These are phyloP conservation scores for Rhyacichthys aspro DNA, from an alignment of 2,797 vertebrate genomes.

Conservation along the genomic window DNA sequence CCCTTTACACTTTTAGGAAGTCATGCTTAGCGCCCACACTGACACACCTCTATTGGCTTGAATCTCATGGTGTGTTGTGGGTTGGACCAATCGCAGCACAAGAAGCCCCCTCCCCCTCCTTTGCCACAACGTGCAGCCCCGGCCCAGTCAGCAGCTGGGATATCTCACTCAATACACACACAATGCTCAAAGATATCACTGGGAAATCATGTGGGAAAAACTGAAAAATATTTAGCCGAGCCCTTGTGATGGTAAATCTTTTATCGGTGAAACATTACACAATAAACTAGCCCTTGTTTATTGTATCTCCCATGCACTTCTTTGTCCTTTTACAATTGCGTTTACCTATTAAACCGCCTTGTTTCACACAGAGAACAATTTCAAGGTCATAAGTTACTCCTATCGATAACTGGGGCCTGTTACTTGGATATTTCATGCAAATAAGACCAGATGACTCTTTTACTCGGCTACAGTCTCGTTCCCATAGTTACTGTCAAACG, in stretches of 20 bases:
- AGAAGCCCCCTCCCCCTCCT: slow-evolving; percentile 2
- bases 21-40: slow-evolving; percentile 11
- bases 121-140: slow-evolving; percentile 8
- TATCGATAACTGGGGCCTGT: not conserved
- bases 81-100: slow-evolving; percentile 65
- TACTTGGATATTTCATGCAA: not conserved
- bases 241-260: not conserved
- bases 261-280: not conserved
- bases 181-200: slow-evolving; percentile 11
- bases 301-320: not conserved
- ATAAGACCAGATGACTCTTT: not conserved
- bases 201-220: slow-evolving; percentile 11
- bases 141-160: slow-evolving; percentile 43
- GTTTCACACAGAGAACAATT: not conserved
- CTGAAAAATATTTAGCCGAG: slow-evolving; percentile 9
- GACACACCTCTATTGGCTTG: slow-evolving; percentile 47
- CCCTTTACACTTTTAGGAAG: slow-evolving; percentile 11
- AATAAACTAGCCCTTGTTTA: not conserved
- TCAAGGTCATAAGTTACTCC: slow-evolving; percentile 31
- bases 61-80: slow-evolving; percentile 74
- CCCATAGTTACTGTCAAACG: slow-evolving; percentile 45
- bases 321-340: not conserved
- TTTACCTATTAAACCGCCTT: not conserved
- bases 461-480: slow-evolving; percentile 24
- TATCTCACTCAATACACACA: slow-evolving; percentile 20